Evolutionary conservation across 2,113 vertebrate species (phyloP).

Genomic region (Mus spicilegus): DNA sequence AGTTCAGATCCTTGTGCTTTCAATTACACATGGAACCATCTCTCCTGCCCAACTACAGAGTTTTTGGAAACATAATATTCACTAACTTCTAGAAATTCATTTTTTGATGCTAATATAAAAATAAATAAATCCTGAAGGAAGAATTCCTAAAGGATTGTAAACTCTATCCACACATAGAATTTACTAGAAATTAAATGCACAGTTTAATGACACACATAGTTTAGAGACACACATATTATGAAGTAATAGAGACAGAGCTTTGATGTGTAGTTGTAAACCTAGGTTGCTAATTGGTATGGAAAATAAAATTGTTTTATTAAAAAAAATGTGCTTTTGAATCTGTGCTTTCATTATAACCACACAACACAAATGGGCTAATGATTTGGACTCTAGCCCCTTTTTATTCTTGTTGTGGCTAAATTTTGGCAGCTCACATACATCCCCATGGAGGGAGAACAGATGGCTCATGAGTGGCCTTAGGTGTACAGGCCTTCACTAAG

Average conservation of each 20-base stretch:
- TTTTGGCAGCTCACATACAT: not conserved
- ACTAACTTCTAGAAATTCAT: not conserved
- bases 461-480: not conserved
- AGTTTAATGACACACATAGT: not conserved
- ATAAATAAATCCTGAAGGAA: not conserved
- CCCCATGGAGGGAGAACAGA: too few species aligned
- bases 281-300: not conserved
- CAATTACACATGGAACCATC: not conserved
- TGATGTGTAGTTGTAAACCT: not conserved
- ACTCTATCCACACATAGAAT: not conserved
- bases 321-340: constrained; percentile 13
- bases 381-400: not conserved
- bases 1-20: not conserved
- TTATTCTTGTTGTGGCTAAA: not conserved
- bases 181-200: constrained; percentile 6
- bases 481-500: not conserved
- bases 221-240: not conserved
- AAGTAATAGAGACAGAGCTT: not conserved
- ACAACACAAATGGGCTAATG: not conserved
- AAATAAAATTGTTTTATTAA: not conserved
- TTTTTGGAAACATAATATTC: constrained; percentile 5
- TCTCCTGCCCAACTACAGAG: not conserved
- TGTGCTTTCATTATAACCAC: not conserved
- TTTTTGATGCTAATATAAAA: not conserved
- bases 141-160: not conserved